Conservation (phyloP, 2,797 vertebrate species). For the Pipistrellus pygmaeus region DNA sequence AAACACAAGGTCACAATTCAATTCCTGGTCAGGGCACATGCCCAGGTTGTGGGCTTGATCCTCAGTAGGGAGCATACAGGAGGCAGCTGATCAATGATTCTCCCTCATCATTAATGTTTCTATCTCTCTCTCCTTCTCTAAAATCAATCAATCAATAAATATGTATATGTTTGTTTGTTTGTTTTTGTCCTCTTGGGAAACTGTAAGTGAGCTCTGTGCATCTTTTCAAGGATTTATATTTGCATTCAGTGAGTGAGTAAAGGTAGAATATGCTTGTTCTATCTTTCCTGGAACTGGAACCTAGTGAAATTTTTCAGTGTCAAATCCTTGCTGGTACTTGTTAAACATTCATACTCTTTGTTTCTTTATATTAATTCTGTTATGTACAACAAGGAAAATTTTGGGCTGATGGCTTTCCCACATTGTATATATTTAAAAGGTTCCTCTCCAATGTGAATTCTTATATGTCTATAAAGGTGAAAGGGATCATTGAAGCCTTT, state of each 20-base stretch:
- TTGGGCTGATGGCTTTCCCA: not conserved
- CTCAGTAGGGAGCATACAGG: too few species aligned
- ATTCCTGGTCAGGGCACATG: too few species aligned
- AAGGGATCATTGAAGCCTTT: constrained; percentile 7
- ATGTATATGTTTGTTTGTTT: not conserved
- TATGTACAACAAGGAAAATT: not conserved
- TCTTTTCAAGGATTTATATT: not conserved
- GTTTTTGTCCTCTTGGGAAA: not conserved
- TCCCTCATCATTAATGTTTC: too few species aligned
- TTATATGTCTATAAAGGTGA: not conserved
- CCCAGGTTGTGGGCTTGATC: too few species aligned
- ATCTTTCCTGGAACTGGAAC: not conserved
- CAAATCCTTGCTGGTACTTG: not conserved
- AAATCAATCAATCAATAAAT: too few species aligned
- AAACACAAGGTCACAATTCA: too few species aligned
- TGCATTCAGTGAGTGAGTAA: not conserved
- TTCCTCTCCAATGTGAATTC: not conserved
- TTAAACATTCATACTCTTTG: not conserved
- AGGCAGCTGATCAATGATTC: too few species aligned
- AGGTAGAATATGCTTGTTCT: not conserved
- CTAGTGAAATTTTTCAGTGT: not conserved
- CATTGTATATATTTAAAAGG: not conserved
- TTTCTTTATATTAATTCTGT: constrained; percentile 14
- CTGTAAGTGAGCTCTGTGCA: not conserved
- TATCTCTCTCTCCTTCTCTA: too few species aligned